Conservation (phyloP, 2,113 vertebrate genomes). For the Leptobrachium leishanense region DNA sequence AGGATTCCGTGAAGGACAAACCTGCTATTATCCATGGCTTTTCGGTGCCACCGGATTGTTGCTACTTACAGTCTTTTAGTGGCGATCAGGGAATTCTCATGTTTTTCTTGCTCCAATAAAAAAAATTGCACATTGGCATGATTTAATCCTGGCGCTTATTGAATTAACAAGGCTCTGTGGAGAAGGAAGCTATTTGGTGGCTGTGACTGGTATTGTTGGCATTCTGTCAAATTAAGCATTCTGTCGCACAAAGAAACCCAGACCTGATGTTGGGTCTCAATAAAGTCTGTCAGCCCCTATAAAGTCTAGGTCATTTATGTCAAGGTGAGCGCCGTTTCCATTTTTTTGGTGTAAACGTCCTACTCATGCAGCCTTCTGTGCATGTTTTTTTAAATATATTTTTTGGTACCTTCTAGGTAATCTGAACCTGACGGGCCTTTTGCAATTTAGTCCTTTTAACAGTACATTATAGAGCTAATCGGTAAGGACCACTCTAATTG, state of each 20-base stretch:
- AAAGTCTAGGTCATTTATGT: neutral
- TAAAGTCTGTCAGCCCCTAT: neutral
- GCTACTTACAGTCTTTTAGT: slow-evolving; percentile 42
- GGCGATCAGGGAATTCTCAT: slow-evolving; percentile 29
- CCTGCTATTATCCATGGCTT: slow-evolving; percentile 28
- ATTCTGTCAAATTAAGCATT: slow-evolving; percentile 14
- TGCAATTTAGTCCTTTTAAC: no score
- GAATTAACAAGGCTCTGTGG: slow-evolving; percentile 37
- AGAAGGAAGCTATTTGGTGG: slow-evolving; percentile 33
- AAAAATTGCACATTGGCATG: slow-evolving; percentile 29
- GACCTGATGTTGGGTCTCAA: neutral
- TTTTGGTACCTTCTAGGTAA: no score
- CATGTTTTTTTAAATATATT: no score
- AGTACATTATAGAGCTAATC: no score
- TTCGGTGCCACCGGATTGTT: slow-evolving; percentile 32
- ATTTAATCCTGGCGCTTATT: slow-evolving; percentile 25
- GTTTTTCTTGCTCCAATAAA: slow-evolving; percentile 40
- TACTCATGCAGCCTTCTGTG: no score
- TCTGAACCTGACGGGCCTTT: no score
- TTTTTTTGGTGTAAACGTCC: no score
- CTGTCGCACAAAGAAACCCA: slow-evolving; percentile 11
- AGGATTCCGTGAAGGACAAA: neutral
- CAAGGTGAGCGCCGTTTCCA: no score
- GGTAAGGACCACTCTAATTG: no score
- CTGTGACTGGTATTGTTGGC: slow-evolving; percentile 34